Evolutionary conservation across 2,113 vertebrate species (phyloP).

Genomic region (Sialia sialis): DNA sequence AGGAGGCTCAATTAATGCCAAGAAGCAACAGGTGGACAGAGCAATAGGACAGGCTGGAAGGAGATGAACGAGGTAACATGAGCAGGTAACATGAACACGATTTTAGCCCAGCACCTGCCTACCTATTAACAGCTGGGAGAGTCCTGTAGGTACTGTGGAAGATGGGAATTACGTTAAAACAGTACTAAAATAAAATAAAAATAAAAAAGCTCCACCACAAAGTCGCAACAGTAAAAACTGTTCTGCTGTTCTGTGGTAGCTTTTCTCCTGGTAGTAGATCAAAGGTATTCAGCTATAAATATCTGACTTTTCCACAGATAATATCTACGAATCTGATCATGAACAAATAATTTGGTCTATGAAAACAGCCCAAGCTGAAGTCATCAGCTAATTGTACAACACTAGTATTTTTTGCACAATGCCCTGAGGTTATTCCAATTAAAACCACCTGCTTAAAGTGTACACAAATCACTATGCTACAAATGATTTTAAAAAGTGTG

Average conservation of each 20-base stretch:
- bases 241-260: neutral
- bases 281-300: neutral
- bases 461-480: neutral
- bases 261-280: neutral
- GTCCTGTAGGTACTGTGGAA: neutral
- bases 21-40: constrained; percentile 43
- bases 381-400: neutral
- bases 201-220: neutral
- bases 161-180: neutral
- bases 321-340: neutral
- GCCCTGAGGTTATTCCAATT: neutral
- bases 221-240: neutral
- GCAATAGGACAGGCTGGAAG: constrained; percentile 23
- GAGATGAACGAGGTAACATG: constrained; percentile 34
- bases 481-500: neutral
- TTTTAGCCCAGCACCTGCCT: constrained; percentile 43
- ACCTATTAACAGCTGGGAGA: constrained; percentile 14
- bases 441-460: neutral
- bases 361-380: neutral
- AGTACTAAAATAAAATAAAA: neutral
- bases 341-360: neutral
- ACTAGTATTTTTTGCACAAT: neutral
- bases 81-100: constrained; percentile 13
- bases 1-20: neutral
- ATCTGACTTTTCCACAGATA: neutral